These are phyloP conservation scores for Drosophila rhopaloa DNA, from an alignment of 1,140 invertebrate genomes.

Conservation along the genomic window DNA sequence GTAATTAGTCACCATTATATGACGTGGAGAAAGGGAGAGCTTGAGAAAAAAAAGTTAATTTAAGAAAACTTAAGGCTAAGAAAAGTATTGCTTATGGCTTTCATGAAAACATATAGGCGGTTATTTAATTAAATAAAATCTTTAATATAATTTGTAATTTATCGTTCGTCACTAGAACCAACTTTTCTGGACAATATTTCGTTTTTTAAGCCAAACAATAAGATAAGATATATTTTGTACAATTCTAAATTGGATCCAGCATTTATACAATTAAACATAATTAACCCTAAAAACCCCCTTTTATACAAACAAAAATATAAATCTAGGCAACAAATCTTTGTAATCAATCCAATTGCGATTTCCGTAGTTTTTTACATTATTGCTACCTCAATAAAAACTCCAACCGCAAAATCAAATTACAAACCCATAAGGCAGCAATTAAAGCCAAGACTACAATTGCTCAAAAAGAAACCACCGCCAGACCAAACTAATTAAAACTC, in stretches of 20 bases:
- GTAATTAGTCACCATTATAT: slow-evolving; percentile 54
- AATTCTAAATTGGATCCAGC: no score
- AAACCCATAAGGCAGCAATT: slow-evolving; percentile 52
- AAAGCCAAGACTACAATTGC: slow-evolving; percentile 11
- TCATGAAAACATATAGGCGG: no score
- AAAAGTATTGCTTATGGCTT: background rate
- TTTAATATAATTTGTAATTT: no score
- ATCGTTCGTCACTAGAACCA: no score
- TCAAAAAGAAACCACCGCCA: slow-evolving; percentile 35
- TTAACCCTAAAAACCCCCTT: no score
- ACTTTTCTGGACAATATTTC: no score
- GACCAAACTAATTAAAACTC: slow-evolving; percentile 55
- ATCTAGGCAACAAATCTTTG: background rate
- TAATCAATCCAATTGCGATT: slow-evolving; percentile 5
- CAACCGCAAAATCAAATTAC: slow-evolving; percentile 63
- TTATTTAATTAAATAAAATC: no score
- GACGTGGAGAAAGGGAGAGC: slow-evolving; percentile 26
- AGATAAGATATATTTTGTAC: background rate
- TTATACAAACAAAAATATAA: background rate
- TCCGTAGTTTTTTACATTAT: slow-evolving; percentile 9
- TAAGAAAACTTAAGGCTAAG: background rate
- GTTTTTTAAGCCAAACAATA: background rate
- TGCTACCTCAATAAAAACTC: slow-evolving; percentile 12
- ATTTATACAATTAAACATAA: no score
- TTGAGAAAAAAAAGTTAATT: background rate